phyloP scores from a whole-genome alignment of 1,140 invertebrate species.

The Drosophila neocordata region DNA sequence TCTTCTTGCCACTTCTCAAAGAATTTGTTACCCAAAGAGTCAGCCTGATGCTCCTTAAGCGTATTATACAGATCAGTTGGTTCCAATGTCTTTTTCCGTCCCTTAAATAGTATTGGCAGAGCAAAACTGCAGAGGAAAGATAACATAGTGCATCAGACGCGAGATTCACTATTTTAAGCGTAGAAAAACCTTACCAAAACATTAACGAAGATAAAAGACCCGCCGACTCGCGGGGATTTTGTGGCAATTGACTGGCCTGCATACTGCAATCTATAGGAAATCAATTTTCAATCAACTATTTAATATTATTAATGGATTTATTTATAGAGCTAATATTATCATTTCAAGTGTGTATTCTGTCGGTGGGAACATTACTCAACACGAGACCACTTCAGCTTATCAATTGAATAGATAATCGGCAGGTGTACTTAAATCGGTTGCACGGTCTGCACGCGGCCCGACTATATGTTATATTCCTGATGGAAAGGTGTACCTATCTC shows the following conservation, averaged over 20 bases:
- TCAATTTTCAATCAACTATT: background rate
- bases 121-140: slow-evolving; percentile 73
- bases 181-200: slow-evolving; percentile 52
- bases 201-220: slow-evolving; percentile 60
- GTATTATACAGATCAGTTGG: slow-evolving; percentile 84
- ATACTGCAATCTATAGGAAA: slow-evolving; percentile 11
- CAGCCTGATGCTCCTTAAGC: slow-evolving; percentile 83
- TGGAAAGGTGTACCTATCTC: background rate
- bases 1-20: slow-evolving; percentile 65
- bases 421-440: background rate
- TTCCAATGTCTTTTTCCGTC: slow-evolving; percentile 84
- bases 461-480: background rate
- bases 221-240: slow-evolving; percentile 65
- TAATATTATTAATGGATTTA: slow-evolving; percentile 2
- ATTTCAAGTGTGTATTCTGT: background rate
- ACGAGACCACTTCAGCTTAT: slow-evolving; percentile 6
- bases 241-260: slow-evolving; percentile 52
- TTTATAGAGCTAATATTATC: background rate
- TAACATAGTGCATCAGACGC: no score
- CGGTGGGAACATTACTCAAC: slow-evolving; percentile 3
- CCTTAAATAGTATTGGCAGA: slow-evolving; percentile 83
- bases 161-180: no score
- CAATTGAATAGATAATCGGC: background rate
- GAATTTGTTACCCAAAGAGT: slow-evolving; percentile 57
- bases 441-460: slow-evolving; percentile 1